Evolutionary conservation across 2,888 invertebrate species (phyloP).

Genomic region (Volucella inflata): DNA sequence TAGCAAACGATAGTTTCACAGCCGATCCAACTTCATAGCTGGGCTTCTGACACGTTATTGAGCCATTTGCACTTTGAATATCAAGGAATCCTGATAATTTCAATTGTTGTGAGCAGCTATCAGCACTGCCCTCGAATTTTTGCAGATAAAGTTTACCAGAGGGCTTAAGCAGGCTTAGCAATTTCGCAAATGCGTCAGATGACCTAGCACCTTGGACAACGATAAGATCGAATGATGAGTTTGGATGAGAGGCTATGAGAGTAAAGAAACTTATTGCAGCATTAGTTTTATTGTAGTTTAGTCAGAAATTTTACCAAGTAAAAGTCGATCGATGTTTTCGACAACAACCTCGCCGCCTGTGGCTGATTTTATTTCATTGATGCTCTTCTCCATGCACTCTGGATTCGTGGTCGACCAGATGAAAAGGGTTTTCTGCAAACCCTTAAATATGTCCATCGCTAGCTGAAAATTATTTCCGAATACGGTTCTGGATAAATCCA

Average conservation of each 20-base stretch:
- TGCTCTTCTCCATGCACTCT: conserved; percentile 85
- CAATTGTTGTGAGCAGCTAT: conserved; percentile 84
- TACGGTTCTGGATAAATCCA: conserved; percentile 14
- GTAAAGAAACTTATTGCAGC: not conserved
- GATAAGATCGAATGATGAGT: conserved; percentile 87
- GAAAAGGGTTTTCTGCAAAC: conserved; percentile 85
- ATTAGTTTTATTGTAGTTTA: not conserved
- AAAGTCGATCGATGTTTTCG: conserved; percentile 86
- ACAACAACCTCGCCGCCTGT: conserved; percentile 85
- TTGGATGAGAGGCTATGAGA: conserved; percentile 85
- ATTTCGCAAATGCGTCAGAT: conserved; percentile 84
- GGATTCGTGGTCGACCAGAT: conserved; percentile 85
- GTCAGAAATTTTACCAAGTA: conserved; percentile 85
- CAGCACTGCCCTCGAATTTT: conserved; percentile 82
- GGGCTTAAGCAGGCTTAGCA: conserved; percentile 87
- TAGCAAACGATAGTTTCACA: conserved; percentile 84
- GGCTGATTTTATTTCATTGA: conserved; percentile 84
- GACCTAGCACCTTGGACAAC: conserved; percentile 83
- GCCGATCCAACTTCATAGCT: conserved; percentile 90
- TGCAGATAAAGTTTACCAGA: conserved; percentile 86
- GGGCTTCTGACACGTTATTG: conserved; percentile 86
- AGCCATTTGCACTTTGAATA: conserved; percentile 78
- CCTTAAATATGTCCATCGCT: conserved; percentile 82
- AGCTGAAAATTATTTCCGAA: not conserved
- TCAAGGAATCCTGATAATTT: conserved; percentile 88